Conservation (phyloP, 1,140 invertebrate species). For the Epicauta chinensis region DNA sequence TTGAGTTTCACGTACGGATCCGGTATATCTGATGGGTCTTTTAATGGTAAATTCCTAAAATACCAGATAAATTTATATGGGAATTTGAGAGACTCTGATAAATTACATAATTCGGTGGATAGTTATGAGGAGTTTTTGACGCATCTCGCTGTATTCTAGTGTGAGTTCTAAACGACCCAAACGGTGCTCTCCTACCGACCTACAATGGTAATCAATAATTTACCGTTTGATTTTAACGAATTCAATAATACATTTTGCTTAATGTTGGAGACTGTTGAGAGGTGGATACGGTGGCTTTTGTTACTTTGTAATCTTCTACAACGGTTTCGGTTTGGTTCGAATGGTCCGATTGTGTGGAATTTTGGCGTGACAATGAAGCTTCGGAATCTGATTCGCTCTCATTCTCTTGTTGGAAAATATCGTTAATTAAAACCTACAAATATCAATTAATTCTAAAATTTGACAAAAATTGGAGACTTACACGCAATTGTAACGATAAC, state of each 20-base stretch:
- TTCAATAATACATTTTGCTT: neutral
- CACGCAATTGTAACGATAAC: constrained; percentile 68
- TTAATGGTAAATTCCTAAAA: constrained; percentile 69
- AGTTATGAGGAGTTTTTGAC: constrained; percentile 71
- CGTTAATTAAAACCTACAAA: constrained; percentile 10
- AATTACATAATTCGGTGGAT: constrained; percentile 82
- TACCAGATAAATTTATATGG: neutral
- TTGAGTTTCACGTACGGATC: constrained; percentile 93
- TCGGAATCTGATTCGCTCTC: constrained; percentile 16
- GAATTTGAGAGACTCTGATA: constrained; percentile 3
- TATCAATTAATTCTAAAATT: neutral
- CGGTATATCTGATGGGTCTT: constrained; percentile 78
- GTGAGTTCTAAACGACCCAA: constrained; percentile 76
- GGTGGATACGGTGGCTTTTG: too few relatives aligned
- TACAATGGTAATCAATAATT: constrained; percentile 7
- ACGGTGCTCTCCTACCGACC: constrained; percentile 52
- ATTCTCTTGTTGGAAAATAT: constrained; percentile 9
- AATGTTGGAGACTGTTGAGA: neutral
- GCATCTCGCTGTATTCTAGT: constrained; percentile 69
- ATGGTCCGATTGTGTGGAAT: neutral
- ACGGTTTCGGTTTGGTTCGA: too few relatives aligned
- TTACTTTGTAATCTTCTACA: too few relatives aligned
- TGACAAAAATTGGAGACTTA: constrained; percentile 42
- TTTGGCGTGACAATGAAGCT: constrained; percentile 6
- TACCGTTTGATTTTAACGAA: too few relatives aligned